Percentiles rank a stretch among this genome's conserved stretches.
phyloP scores from a whole-genome alignment of 92 coral and sea anemone genomes.

The Bergia puertoricense region DNA sequence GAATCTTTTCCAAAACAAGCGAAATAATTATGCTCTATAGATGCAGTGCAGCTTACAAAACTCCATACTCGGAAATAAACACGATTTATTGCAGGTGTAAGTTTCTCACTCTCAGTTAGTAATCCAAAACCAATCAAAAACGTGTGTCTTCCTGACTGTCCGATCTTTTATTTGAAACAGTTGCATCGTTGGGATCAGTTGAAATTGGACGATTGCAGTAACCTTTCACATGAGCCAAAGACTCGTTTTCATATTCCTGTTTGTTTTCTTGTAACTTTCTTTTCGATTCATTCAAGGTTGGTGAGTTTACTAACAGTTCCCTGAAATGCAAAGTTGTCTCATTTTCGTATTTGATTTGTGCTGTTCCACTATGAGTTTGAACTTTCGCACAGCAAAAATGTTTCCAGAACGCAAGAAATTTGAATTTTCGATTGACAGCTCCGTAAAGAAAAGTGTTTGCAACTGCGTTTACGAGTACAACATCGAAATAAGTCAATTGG shows the following conservation, averaged over 20 bases:
- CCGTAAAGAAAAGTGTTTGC: conserved; percentile 22
- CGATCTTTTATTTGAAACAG: too few species aligned
- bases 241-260: not conserved
- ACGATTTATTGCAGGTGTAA: too few species aligned
- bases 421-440: conserved; percentile 24
- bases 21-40: too few species aligned
- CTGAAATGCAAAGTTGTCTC: not conserved
- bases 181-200: too few species aligned
- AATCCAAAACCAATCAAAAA: too few species aligned
- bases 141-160: too few species aligned
- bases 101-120: too few species aligned
- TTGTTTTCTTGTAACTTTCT: not conserved
- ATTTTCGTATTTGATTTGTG: not conserved
- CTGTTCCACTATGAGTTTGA: not conserved
- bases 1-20: too few species aligned
- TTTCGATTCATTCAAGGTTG: not conserved
- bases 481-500: conserved; percentile 4
- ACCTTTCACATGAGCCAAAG: not conserved
- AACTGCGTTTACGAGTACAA: conserved; percentile 26
- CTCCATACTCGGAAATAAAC: too few species aligned
- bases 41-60: too few species aligned
- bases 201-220: not conserved
- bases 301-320: not conserved
- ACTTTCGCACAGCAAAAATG: not conserved
- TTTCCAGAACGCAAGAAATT: not conserved